These are phyloP conservation scores for Neotragus pygmaeus DNA, from an alignment of 2,113 vertebrate genomes.

Conservation along the genomic window DNA sequence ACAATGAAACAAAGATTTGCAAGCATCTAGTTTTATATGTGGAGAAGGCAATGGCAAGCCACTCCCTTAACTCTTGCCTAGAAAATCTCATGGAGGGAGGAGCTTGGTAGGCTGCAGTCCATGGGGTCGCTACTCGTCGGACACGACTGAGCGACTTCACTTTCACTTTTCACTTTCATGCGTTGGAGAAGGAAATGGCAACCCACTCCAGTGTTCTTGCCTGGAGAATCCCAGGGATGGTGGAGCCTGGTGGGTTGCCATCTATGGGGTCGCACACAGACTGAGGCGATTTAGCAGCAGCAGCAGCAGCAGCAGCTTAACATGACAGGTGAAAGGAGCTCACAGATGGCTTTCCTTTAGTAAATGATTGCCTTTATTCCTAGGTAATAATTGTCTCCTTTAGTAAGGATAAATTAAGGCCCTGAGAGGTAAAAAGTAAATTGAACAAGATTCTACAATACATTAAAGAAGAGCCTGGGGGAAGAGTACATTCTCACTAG, in stretches of 20 bases:
- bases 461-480: neutral
- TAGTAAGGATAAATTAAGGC: neutral
- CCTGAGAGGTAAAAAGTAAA: neutral
- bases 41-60: neutral
- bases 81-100: neutral
- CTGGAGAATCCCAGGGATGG: neutral
- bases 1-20: constrained; percentile 6
- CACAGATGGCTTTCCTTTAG: neutral
- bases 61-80: neutral
- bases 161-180: neutral
- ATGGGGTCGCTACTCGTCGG: rapidly evolving
- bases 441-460: neutral
- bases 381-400: neutral
- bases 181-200: neutral
- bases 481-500: neutral
- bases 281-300: neutral
- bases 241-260: neutral
- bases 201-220: neutral
- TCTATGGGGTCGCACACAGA: neutral
- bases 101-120: neutral
- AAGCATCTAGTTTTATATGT: neutral
- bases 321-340: neutral
- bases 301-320: neutral
- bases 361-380: neutral
- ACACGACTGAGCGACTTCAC: neutral